Conservation (phyloP, 2,888 invertebrate genomes). For the Drosophila monieri region DNA sequence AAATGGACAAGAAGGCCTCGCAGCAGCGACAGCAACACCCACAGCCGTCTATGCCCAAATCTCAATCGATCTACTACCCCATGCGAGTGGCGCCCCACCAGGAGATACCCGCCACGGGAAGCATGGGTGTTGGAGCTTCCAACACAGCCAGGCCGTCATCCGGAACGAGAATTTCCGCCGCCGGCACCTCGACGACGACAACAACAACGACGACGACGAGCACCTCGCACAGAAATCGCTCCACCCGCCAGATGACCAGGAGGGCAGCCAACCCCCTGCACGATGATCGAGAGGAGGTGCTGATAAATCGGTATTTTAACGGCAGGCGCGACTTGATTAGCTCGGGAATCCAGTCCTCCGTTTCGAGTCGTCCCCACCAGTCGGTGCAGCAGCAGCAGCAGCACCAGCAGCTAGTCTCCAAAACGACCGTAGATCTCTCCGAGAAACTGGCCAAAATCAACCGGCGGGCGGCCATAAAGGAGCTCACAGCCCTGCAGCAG, state of each 20-base stretch:
- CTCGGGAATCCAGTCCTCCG: background rate
- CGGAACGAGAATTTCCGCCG: background rate
- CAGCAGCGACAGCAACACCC: constrained; percentile 28
- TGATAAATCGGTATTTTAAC: constrained; percentile 6
- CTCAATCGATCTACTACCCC: background rate
- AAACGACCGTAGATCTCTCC: constrained; percentile 22
- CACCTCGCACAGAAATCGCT: constrained; percentile 2
- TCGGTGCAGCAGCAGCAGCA: constrained; percentile 3
- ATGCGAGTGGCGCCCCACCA: background rate
- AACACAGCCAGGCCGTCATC: background rate
- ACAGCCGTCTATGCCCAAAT: background rate
- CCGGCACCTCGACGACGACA: background rate
- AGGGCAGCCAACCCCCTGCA: background rate
- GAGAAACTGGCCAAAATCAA: constrained; percentile 46
- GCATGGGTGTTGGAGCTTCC: background rate
- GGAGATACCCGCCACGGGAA: background rate
- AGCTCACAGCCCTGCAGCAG: constrained; percentile 49
- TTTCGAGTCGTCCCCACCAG: background rate
- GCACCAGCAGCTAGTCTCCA: constrained; percentile 3
- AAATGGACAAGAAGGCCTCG: constrained; percentile 60
- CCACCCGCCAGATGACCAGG: background rate
- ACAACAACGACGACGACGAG: background rate
- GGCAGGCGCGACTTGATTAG: background rate
- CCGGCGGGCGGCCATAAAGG: constrained; percentile 56
- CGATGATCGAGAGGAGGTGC: background rate